Evolutionary conservation across 2,888 invertebrate species (phyloP).

Genomic region (Strigamia crassipes): DNA sequence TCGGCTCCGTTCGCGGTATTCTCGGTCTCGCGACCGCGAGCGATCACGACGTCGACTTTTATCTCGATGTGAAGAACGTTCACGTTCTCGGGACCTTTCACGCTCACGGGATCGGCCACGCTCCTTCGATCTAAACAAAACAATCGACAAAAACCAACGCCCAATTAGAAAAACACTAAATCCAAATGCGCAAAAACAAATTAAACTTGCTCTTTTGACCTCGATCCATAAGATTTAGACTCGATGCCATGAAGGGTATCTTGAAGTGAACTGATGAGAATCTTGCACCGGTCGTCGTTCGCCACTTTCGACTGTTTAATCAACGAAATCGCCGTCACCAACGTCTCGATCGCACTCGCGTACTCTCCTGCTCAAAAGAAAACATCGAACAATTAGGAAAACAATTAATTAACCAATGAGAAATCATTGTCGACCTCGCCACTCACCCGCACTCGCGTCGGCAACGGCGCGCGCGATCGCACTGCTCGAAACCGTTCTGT

Average conservation of each 20-base stretch:
- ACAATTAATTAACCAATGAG: too few relatives aligned
- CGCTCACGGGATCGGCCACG: constrained; percentile 76
- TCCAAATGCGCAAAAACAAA: background rate
- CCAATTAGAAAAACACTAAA: background rate
- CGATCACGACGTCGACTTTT: constrained; percentile 55
- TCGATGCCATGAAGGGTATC: constrained; percentile 97
- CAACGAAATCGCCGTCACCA: constrained; percentile 96
- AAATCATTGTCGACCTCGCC: too few relatives aligned
- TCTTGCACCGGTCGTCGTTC: constrained; percentile 96
- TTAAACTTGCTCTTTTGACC: constrained; percentile 55
- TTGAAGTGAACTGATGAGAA: constrained; percentile 92
- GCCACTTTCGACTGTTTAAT: constrained; percentile 98
- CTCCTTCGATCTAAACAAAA: constrained; percentile 53
- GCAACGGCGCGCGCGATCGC: constrained; percentile 97
- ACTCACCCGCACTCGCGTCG: constrained; percentile 84
- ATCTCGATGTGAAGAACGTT: constrained; percentile 54
- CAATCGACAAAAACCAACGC: background rate
- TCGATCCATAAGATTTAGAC: constrained; percentile 89
- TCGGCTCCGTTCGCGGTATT: constrained; percentile 76
- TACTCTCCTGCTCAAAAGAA: constrained; percentile 72
- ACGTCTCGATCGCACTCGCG: constrained; percentile 96
- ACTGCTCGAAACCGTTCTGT: constrained; percentile 95
- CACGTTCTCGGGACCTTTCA: constrained; percentile 62
- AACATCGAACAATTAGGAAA: background rate
- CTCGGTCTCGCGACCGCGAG: constrained; percentile 61